phyloP scores from a whole-genome alignment of 2,888 invertebrate species.

The Cheilosia impressa region DNA sequence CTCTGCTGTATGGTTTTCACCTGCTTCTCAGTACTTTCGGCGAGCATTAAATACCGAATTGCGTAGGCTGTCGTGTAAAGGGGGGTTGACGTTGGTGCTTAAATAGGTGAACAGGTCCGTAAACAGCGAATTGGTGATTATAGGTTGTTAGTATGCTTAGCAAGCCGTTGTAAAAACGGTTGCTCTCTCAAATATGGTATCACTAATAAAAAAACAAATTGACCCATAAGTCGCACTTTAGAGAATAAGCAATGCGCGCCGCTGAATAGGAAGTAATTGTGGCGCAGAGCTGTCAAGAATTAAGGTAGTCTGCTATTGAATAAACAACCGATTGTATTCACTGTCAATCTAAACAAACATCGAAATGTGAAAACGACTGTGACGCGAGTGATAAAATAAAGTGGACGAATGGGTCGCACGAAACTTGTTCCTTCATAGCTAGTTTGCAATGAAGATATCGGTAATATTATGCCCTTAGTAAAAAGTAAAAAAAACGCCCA shows the following conservation, averaged over 20 bases:
- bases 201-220: not conserved
- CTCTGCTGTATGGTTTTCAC: not conserved
- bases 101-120: not conserved
- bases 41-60: constrained; percentile 10
- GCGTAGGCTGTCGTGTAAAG: not conserved
- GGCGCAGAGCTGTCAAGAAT: not conserved
- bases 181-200: constrained; percentile 15
- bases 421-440: no score
- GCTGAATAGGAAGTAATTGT: not conserved
- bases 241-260: not conserved
- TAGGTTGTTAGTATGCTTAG: constrained; percentile 22
- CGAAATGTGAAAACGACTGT: no score
- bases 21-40: not conserved
- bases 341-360: no score
- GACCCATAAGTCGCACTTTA: constrained; percentile 18
- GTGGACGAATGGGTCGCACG: no score
- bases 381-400: no score
- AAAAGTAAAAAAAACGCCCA: no score
- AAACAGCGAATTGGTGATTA: constrained; percentile 10
- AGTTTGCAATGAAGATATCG: no score
- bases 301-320: no score
- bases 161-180: not conserved
- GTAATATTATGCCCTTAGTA: no score
- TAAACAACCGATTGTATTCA: no score
- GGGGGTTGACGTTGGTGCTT: not conserved